A percentile compares a stretch with the other conserved stretches of the same genome.
Evolutionary conservation across 23 tunicate genomes (phyloP).

Genomic region (Ascidia mentula): DNA sequence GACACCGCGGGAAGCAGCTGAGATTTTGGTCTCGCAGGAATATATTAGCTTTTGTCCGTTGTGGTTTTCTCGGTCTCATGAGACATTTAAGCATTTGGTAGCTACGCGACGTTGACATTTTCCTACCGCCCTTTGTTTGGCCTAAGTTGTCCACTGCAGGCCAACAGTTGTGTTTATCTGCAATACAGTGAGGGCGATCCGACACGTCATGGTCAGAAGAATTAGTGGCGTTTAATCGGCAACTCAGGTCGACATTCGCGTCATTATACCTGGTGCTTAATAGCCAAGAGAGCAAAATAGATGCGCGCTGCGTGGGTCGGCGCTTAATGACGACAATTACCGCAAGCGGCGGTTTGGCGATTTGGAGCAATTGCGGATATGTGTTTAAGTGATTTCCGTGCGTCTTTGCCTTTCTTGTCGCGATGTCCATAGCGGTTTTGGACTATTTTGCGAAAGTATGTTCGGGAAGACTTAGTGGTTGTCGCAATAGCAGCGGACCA

Average conservation of each 20-base stretch:
- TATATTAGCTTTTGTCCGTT: too few relatives aligned
- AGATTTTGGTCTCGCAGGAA: too few relatives aligned
- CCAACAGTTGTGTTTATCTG: background rate
- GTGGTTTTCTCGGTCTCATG: too few relatives aligned
- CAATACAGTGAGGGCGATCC: background rate
- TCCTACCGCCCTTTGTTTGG: too few relatives aligned
- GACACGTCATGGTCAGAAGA: background rate
- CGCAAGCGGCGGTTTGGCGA: background rate
- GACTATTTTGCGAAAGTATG: background rate
- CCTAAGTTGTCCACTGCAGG: too few relatives aligned
- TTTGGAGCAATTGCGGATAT: background rate
- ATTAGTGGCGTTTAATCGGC: background rate
- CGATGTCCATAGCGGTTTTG: background rate
- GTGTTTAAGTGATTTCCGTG: background rate
- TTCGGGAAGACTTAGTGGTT: too few relatives aligned
- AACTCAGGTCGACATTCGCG: background rate
- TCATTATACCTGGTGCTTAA: background rate
- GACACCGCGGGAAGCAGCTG: too few relatives aligned
- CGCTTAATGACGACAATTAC: conserved; percentile 6
- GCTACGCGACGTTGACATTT: too few relatives aligned
- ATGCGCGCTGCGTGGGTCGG: background rate
- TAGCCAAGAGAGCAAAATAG: background rate
- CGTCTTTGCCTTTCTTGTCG: background rate
- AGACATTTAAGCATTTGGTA: too few relatives aligned
- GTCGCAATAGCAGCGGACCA: too few relatives aligned